Evolutionary conservation across 2,797 vertebrate genomes (phyloP).

Genomic region (Rhabdophis nuchalis): DNA sequence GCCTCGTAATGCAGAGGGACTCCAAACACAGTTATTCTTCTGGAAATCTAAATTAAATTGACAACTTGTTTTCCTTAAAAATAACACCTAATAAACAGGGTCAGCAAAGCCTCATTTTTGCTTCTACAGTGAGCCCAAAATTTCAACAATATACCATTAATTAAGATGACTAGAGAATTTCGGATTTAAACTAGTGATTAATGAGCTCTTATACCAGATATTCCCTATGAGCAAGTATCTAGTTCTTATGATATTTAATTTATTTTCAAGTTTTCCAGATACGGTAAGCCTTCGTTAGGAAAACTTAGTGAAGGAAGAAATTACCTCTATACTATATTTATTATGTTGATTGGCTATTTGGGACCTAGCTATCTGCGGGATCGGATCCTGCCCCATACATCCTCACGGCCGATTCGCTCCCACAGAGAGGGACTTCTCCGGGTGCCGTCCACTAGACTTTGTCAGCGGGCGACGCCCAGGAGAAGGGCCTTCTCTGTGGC

Average conservation of each 20-base stretch:
- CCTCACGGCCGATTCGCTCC: too few species aligned
- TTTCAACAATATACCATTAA: constrained; percentile 65
- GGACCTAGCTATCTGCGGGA: too few species aligned
- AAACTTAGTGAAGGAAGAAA: constrained; percentile 58
- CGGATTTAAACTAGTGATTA: constrained; percentile 71
- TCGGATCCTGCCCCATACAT: too few species aligned
- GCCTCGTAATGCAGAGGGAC: neutral
- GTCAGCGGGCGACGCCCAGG: too few species aligned
- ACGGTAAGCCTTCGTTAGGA: constrained; percentile 56
- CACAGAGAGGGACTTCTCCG: too few species aligned
- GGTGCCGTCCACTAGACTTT: too few species aligned
- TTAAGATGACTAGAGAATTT: constrained; percentile 63
- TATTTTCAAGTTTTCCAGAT: constrained; percentile 42
- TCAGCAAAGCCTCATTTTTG: constrained; percentile 21
- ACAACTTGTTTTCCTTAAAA: constrained; percentile 1
- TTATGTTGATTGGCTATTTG: constrained; percentile 44
- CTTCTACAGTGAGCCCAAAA: constrained; percentile 37
- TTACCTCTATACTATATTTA: constrained; percentile 38
- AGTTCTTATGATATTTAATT: constrained; percentile 61
- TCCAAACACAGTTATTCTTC: neutral
- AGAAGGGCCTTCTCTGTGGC: too few species aligned
- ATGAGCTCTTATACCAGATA: constrained; percentile 64
- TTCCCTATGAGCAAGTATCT: constrained; percentile 58
- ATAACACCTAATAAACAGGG: neutral
- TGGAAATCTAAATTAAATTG: neutral